Evolutionary conservation across 2,888 invertebrate genomes (phyloP), one percentile per base, ranked within the genome.

Genomic region (Tenthredo amoena): DNA sequence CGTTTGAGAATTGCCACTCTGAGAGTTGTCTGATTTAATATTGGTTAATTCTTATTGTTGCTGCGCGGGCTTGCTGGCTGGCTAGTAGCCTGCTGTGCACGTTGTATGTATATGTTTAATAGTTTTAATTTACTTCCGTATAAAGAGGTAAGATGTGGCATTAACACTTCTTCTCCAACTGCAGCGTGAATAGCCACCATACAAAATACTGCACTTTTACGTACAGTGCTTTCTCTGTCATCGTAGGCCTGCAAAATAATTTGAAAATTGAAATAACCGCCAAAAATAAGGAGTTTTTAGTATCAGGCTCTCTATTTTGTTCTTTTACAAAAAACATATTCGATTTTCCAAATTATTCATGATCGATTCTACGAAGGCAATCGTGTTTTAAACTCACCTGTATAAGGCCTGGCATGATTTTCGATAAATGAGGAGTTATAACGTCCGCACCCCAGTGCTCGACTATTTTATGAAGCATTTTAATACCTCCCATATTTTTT

Each of bases 181-280:
- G 97, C 96, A 92, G 97, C 96, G 91, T 99, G 98, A 90, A 99
- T 96, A 76, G 98, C 98, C 5, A 99, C 99, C 96, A 99, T 98
- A 92, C 99, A 99, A 94, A 99, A 99, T 26, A 99, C 98, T 15
- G 98, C 98, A 89, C 99, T 98, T 93, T 99, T 99, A 79, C 99
- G 96, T 40, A 99, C 98, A 88, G 98, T 96, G 84, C 98, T 98
- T 94, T 99, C 98, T 85, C 95, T 95, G 93, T 99, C 98, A 93
- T 99, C 99, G 85, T 99, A 98, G 87, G 98, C 96, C 97, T 98
- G 94, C 26, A 93, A 92, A 90, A 85, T 89, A 7, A 65, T 77
- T 18, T 15, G 4, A 34, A 84, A 43, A 31, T 47, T 9, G 1
- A 26, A 82, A 21, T 7, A 31, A 26, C 43, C 26, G 47, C 2